Percentiles rank a stretch among this genome's conserved stretches.
These are phyloP conservation scores for Andrena camellia DNA, from an alignment of 2,888 invertebrate genomes.

Conservation along the genomic window DNA sequence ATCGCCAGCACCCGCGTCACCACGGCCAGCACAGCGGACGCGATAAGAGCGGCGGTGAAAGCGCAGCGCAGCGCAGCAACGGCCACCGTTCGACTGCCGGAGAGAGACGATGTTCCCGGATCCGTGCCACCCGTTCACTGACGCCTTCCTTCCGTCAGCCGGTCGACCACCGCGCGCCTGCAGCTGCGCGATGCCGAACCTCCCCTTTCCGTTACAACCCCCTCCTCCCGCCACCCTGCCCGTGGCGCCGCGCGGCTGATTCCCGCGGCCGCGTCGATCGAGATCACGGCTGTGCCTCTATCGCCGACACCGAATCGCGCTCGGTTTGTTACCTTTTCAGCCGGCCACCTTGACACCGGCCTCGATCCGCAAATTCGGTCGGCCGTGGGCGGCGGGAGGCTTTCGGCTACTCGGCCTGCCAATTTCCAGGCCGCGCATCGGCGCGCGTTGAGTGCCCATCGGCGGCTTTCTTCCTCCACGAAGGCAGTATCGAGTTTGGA, in stretches of 20 bases:
- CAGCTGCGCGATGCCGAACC: constrained; percentile 69
- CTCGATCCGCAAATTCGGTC: constrained; percentile 10
- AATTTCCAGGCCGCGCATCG: no score
- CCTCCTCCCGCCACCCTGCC: not conserved
- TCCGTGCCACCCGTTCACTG: constrained; percentile 69
- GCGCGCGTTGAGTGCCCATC: no score
- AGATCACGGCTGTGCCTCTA: constrained; percentile 51
- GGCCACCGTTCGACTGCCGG: constrained; percentile 19
- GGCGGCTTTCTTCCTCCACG: no score
- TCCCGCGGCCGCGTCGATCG: constrained; percentile 43
- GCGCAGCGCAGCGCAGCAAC: not conserved
- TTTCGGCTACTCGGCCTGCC: no score
- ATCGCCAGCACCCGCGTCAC: constrained; percentile 5
- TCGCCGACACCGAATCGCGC: constrained; percentile 2
- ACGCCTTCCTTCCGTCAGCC: constrained; percentile 65
- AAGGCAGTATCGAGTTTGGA: no score
- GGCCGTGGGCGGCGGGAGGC: no score
- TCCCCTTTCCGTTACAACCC: constrained; percentile 12
- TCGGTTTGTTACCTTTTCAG: constrained; percentile 46
- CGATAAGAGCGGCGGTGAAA: not conserved
- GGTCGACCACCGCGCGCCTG: constrained; percentile 62
- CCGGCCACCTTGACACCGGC: constrained; percentile 24
- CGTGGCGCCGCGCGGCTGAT: no score
- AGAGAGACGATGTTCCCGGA: constrained; percentile 57
- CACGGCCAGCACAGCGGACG: not conserved